Evolutionary conservation across 2,797 vertebrate species (phyloP), one percentile per base, ranked within the genome.

Genomic region (Dendrocincla tyrannina): DNA sequence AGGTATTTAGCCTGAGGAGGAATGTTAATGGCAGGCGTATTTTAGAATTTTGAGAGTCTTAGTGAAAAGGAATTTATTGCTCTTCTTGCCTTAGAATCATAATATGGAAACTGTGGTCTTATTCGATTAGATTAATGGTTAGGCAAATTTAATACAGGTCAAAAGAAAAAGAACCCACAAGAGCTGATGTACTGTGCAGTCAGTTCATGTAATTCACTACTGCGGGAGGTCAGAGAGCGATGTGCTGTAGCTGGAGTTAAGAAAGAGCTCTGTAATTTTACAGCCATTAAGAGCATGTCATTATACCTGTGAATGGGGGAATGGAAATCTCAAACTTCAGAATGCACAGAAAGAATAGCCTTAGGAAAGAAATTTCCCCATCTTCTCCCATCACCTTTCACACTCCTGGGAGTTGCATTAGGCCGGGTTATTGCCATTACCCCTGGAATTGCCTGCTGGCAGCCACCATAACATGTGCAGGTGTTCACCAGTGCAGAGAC

Each of bases 211-310:
- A 96, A 97, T 96, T 97, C 97, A 76, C 88, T 95, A 13, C 93
- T 78, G 82, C 78, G 79, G 96, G 93, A 96, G 96, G 96, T 90
- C 90, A 94, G 64, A 81, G 91, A 82, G 77, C 78, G 95, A 93
- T 92, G 80, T 73, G 92, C 94, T 96, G 76, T 44, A 60, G 91
- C 7, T 90, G 66, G 92, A 96, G 93, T 92, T 91, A 85, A 93
- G 91, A 97, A 96, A 91, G 94, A 81, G 89, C 91, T 89, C 93
- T 96, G 94, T 96, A 97, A 96, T 97, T 97, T 96, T 95, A 95
- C 87, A 93, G 90, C 93, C 93, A 97, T 97, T 97, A 97, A 95
- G 72, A 91, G 59, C 56, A 89, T 92, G 93, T 91, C 94, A 91
- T 96, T 95, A 96, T 92, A 95, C 87, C 91, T 79, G 72, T 33